Conservation (phyloP, 1,140 invertebrate genomes). For the Drosophila arawakana region DNA sequence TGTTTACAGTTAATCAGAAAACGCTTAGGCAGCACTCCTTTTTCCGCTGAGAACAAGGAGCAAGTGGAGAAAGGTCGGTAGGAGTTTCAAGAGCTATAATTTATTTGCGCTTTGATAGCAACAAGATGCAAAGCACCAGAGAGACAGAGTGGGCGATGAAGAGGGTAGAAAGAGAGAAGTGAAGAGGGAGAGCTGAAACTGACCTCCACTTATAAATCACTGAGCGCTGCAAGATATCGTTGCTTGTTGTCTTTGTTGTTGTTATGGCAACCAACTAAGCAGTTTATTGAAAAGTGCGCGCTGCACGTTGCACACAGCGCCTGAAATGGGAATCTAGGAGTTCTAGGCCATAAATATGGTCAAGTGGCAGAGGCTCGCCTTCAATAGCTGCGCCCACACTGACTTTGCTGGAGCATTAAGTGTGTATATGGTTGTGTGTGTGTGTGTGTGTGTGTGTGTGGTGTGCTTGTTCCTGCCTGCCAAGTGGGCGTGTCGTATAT, state of each 20-base stretch:
- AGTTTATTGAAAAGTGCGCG: conserved; percentile 78
- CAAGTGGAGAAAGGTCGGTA: not conserved
- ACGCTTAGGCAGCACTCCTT: conserved; percentile 58
- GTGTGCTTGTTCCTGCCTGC: conserved; percentile 13
- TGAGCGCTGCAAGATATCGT: conserved; percentile 50
- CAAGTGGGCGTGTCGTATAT: conserved; percentile 30
- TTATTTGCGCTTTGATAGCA: conserved; percentile 81
- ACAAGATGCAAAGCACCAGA: conserved; percentile 70
- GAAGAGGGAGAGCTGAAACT: conserved; percentile 1
- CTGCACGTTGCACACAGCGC: not conserved
- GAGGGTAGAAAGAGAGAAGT: not conserved
- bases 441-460: conserved; percentile 10
- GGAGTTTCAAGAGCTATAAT: conserved; percentile 41
- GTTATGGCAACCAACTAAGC: conserved; percentile 62
- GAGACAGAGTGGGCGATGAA: not conserved
- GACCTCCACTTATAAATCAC: conserved; percentile 67
- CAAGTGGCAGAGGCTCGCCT: conserved; percentile 36
- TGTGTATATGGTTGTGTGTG: conserved; percentile 1
- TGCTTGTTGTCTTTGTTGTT: conserved; percentile 40
- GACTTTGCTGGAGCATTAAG: conserved; percentile 21
- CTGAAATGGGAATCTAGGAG: not conserved
- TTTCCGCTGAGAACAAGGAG: not conserved
- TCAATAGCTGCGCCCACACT: conserved; percentile 49
- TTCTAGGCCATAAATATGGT: conserved; percentile 45
- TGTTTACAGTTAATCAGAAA: conserved; percentile 65